Evolutionary conservation across 2,113 vertebrate genomes (phyloP).

Genomic region (Balaenoptera acutorostrata): DNA sequence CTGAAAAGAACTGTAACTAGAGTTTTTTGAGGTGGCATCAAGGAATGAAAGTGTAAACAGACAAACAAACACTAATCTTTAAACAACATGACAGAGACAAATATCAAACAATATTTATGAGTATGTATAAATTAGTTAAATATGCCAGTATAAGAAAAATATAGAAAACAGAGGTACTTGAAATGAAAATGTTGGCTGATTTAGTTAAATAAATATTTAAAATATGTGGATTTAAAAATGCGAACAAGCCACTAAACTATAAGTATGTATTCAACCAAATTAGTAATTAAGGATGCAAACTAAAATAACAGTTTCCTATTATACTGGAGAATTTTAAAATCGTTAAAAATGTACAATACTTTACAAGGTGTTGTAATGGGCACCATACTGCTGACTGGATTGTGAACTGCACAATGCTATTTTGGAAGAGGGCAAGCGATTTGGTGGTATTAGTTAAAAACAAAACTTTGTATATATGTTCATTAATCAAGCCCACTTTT

Average conservation of each 20-base stretch:
- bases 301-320: background rate
- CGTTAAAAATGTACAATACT: background rate
- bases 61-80: background rate
- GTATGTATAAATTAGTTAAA: background rate
- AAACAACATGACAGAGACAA: background rate
- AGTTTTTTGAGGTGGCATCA: background rate
- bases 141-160: background rate
- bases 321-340: background rate
- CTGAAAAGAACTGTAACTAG: background rate
- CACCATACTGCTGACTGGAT: background rate
- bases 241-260: background rate
- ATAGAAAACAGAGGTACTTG: background rate
- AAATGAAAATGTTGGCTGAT: background rate
- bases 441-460: background rate
- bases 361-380: background rate
- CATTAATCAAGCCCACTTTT: background rate
- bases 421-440: background rate
- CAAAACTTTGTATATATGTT: background rate
- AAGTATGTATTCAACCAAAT: background rate
- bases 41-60: background rate
- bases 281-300: background rate
- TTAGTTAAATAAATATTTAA: background rate
- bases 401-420: background rate
- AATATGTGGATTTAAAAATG: background rate
- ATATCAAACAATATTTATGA: background rate